A percentile compares a stretch with the other conserved stretches of the same genome.
Evolutionary conservation across 2,888 invertebrate genomes (phyloP).

Genomic region (Drosophila mulleri): DNA sequence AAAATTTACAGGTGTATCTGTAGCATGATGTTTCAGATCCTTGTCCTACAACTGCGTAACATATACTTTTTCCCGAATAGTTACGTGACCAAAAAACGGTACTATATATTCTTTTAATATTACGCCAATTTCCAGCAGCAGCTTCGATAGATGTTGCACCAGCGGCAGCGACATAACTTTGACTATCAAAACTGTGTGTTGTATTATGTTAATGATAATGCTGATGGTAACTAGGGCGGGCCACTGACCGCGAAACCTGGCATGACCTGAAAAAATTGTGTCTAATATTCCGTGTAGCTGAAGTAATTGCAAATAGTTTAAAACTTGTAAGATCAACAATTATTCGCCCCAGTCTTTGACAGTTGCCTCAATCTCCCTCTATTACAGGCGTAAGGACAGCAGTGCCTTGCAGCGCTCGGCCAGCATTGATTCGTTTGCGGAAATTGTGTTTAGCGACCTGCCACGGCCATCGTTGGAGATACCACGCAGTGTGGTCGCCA

Average conservation of each 20-base stretch:
- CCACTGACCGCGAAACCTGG: slow-evolving; percentile 67
- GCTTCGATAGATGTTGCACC: neutral
- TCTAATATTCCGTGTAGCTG: slow-evolving; percentile 62
- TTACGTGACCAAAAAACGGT: too few relatives aligned
- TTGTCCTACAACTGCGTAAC: too few relatives aligned
- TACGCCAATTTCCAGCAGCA: neutral
- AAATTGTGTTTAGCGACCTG: slow-evolving; percentile 88
- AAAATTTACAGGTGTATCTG: too few relatives aligned
- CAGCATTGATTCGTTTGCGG: slow-evolving; percentile 92
- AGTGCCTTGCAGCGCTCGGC: slow-evolving; percentile 89
- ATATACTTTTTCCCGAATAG: too few relatives aligned
- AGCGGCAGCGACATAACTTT: neutral
- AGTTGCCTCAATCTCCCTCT: slow-evolving; percentile 20
- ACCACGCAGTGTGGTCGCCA: slow-evolving; percentile 63
- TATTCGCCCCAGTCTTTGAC: slow-evolving; percentile 25
- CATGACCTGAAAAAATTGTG: slow-evolving; percentile 62
- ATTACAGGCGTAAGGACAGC: slow-evolving; percentile 81
- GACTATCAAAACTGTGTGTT: slow-evolving; percentile 61
- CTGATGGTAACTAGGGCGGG: slow-evolving; percentile 69
- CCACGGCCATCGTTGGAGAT: slow-evolving; percentile 84
- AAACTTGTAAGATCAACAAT: slow-evolving; percentile 27
- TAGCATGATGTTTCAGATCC: too few relatives aligned
- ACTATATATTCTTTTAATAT: too few relatives aligned
- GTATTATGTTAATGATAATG: slow-evolving; percentile 65
- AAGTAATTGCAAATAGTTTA: slow-evolving; percentile 75